Percentiles rank a stretch among this genome's conserved stretches.
Conservation (phyloP, 2,888 invertebrate species). For the Chironomus riparius region DNA sequence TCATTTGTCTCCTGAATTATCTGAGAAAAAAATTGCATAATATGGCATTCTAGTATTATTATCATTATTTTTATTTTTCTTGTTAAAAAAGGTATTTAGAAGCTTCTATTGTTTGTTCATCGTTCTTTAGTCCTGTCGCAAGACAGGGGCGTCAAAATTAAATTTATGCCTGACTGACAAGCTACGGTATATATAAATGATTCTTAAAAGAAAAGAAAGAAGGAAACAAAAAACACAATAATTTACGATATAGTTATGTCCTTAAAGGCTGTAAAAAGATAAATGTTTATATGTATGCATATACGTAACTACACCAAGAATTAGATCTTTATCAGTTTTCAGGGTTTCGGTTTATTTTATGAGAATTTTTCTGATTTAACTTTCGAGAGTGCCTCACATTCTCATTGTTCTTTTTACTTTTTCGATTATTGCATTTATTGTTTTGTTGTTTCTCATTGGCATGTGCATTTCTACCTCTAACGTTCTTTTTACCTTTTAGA, state of each 20-base stretch:
- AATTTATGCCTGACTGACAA: neutral
- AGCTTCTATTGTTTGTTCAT: neutral
- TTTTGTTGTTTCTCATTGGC: conserved; percentile 11
- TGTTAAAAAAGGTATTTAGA: neutral
- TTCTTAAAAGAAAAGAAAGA: neutral
- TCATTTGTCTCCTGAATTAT: neutral
- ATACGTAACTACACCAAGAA: neutral
- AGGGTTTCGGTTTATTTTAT: neutral
- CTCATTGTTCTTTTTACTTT: conserved; percentile 3
- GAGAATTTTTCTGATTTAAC: neutral
- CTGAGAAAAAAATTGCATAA: neutral
- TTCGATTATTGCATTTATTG: conserved; percentile 20
- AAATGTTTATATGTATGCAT: neutral
- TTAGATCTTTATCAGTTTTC: conserved; percentile 10
- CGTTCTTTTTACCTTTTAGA: conserved; percentile 7
- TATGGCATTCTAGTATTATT: neutral
- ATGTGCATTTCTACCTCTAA: conserved; percentile 8
- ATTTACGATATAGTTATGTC: conserved; percentile 6
- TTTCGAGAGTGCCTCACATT: conserved; percentile 5
- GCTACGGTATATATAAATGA: too few species aligned
- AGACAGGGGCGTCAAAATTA: neutral
- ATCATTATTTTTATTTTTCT: neutral
- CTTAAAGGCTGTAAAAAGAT: neutral
- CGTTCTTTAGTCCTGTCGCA: neutral
- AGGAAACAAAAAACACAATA: neutral